phyloP scores from a whole-genome alignment of 2,113 vertebrate species.

The Tetrax tetrax region DNA sequence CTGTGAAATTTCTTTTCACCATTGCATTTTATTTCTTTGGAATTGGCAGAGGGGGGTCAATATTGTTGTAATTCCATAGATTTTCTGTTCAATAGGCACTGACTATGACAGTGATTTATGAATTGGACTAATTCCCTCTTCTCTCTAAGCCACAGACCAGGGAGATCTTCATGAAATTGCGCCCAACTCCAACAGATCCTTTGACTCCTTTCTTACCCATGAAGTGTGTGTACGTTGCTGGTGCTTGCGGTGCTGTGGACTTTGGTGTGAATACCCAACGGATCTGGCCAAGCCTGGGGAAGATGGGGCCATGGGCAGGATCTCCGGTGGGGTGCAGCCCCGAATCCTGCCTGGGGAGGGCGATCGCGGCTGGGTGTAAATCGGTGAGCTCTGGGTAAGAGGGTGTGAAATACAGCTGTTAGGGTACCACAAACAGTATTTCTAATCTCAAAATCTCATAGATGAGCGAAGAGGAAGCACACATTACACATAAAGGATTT shows the following conservation, averaged over 20 bases:
- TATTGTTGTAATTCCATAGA: neutral
- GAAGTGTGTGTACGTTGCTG: too few species aligned
- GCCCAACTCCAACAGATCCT: neutral
- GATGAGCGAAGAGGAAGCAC: neutral
- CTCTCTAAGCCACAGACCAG: neutral
- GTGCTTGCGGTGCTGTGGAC: neutral
- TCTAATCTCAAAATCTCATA: neutral
- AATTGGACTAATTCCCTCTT: neutral
- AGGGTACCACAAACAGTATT: neutral
- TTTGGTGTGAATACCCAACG: neutral
- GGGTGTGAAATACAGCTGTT: neutral
- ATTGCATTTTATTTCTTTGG: neutral
- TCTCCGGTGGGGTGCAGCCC: neutral
- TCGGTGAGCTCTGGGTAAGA: neutral
- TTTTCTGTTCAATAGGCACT: neutral
- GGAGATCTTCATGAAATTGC: neutral
- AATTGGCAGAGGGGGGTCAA: neutral
- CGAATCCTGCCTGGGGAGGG: neutral
- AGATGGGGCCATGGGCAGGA: neutral
- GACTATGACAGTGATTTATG: neutral
- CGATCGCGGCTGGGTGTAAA: too few species aligned
- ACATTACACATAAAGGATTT: neutral
- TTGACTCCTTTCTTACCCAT: neutral
- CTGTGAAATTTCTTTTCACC: neutral
- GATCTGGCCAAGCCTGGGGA: too few species aligned